These are phyloP conservation scores for Saturnia japonica DNA, from an alignment of 2,888 invertebrate species.

Conservation along the genomic window DNA sequence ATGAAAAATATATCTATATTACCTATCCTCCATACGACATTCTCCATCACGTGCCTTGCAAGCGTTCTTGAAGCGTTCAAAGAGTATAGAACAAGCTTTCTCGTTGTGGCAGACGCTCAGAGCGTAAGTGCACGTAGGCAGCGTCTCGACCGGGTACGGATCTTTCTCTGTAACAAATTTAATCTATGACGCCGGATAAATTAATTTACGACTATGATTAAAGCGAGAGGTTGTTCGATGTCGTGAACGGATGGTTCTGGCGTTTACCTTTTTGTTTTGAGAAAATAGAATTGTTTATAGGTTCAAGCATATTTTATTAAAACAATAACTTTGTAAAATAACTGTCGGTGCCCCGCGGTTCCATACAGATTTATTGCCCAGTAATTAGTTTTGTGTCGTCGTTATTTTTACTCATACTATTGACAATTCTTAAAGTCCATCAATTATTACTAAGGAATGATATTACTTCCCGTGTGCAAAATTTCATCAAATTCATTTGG, in stretches of 20 bases:
- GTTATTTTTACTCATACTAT: background rate
- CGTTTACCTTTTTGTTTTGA: background rate
- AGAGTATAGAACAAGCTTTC: conserved; percentile 89
- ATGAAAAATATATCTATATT: conserved; percentile 36
- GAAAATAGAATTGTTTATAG: background rate
- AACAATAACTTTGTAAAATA: background rate
- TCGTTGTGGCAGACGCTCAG: conserved; percentile 92
- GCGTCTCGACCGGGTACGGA: conserved; percentile 93
- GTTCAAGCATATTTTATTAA: background rate
- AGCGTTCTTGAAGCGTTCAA: conserved; percentile 92
- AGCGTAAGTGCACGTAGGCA: conserved; percentile 95
- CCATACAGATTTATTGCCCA: background rate
- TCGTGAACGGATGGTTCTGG: background rate
- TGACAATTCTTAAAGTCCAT: too few relatives aligned
- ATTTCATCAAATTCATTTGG: too few relatives aligned
- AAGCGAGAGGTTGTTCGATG: background rate
- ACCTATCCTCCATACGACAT: conserved; percentile 95
- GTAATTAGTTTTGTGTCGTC: background rate
- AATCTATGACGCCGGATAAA: conserved; percentile 16
- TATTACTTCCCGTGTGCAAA: too few relatives aligned
- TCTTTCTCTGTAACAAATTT: conserved; percentile 87
- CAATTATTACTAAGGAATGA: too few relatives aligned
- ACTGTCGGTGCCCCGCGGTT: background rate
- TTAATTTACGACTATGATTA: conserved; percentile 7
- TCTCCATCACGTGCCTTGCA: conserved; percentile 93